Conservation (phyloP, 2,888 invertebrate genomes). For the Lochmaea capreae region DNA sequence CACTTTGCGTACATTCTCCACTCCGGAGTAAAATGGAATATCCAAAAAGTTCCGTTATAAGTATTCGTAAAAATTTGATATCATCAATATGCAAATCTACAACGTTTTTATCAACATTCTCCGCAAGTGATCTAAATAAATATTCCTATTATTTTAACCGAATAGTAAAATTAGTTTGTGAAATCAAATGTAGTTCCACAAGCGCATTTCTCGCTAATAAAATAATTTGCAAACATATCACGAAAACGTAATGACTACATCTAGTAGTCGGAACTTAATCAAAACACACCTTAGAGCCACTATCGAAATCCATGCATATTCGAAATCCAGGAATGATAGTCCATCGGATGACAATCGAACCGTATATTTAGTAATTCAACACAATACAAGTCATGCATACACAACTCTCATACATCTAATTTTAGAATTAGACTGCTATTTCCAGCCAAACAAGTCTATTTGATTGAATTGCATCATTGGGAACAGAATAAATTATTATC, state of each 20-base stretch:
- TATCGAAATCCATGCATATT: slow-evolving; percentile 40
- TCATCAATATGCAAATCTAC: too few relatives aligned
- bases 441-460: slow-evolving; percentile 60
- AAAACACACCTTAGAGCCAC: slow-evolving; percentile 43
- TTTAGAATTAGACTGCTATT: slow-evolving; percentile 59
- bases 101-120: too few relatives aligned
- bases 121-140: neutral
- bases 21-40: too few relatives aligned
- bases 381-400: slow-evolving; percentile 55
- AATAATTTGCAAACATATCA: neutral
- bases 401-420: slow-evolving; percentile 60
- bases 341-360: slow-evolving; percentile 52
- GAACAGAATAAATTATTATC: slow-evolving; percentile 56
- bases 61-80: too few relatives aligned
- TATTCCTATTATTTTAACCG: neutral
- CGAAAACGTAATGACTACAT: neutral
- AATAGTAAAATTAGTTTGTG: too few relatives aligned
- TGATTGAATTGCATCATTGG: slow-evolving; percentile 60
- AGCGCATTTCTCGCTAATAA: neutral
- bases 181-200: too few relatives aligned
- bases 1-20: too few relatives aligned
- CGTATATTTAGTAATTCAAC: slow-evolving; percentile 50
- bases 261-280: slow-evolving; percentile 16
- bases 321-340: slow-evolving; percentile 44
- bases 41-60: too few relatives aligned